phyloP scores from a whole-genome alignment of 2,888 invertebrate species.

The Adela reaumurella region DNA sequence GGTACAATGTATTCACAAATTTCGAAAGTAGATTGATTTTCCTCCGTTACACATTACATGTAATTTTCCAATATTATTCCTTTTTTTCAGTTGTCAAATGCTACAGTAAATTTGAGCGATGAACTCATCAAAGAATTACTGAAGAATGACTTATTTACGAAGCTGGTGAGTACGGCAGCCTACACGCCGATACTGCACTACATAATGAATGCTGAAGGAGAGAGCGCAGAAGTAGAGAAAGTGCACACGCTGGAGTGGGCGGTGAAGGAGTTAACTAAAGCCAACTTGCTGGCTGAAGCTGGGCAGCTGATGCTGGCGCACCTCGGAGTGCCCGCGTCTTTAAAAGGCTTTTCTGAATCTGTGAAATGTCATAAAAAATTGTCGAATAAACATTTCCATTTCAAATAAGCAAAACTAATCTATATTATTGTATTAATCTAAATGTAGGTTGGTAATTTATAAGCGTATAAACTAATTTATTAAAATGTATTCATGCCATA shows the following conservation, averaged over 20 bases:
- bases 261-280: conserved; percentile 22
- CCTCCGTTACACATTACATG: not conserved
- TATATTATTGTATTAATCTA: too few species aligned
- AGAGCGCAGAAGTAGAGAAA: conserved; percentile 1
- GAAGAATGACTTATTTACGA: conserved; percentile 31
- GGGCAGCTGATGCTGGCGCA: conserved; percentile 31
- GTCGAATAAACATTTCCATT: too few species aligned
- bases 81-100: conserved; percentile 25
- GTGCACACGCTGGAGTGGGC: conserved; percentile 31
- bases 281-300: conserved; percentile 33
- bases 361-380: conserved; percentile 26
- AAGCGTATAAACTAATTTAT: too few species aligned
- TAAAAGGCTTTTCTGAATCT: conserved; percentile 35
- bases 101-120: conserved; percentile 26
- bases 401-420: too few species aligned
- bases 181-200: conserved; percentile 29
- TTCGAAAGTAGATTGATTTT: too few species aligned
- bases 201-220: conserved; percentile 23
- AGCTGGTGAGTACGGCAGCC: conserved; percentile 30
- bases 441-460: too few species aligned
- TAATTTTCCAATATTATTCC: not conserved
- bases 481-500: too few species aligned
- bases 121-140: conserved; percentile 34
- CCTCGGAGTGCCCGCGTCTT: conserved; percentile 26
- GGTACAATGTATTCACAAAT: too few species aligned